Evolutionary conservation across 2,888 invertebrate species (phyloP).

Genomic region (Ecliptopera silaceata): DNA sequence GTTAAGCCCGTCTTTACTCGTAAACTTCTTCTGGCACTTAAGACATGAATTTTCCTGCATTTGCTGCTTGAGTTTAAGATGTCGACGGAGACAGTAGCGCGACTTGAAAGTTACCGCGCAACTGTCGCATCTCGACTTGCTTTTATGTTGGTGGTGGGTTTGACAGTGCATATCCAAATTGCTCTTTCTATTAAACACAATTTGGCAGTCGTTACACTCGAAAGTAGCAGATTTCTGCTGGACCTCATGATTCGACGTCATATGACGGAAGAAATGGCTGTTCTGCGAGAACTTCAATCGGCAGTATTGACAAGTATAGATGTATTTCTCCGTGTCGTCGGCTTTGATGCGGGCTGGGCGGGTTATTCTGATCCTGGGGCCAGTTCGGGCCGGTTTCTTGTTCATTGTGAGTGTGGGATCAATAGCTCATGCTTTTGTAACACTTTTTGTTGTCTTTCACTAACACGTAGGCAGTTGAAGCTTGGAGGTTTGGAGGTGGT

Average conservation of each 20-base stretch:
- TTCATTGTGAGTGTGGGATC: slow-evolving; percentile 59
- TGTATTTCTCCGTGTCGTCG: slow-evolving; percentile 59
- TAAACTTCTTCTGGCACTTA: slow-evolving; percentile 73
- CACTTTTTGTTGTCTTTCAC: slow-evolving; percentile 31
- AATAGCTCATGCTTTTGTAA: slow-evolving; percentile 26
- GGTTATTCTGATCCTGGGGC: slow-evolving; percentile 71
- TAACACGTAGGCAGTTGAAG: slow-evolving; percentile 49
- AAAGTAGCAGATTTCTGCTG: slow-evolving; percentile 68
- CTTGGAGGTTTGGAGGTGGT: not conserved
- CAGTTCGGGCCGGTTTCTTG: slow-evolving; percentile 66
- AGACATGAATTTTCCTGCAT: slow-evolving; percentile 68
- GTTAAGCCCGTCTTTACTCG: slow-evolving; percentile 57
- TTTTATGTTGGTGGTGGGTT: slow-evolving; percentile 64
- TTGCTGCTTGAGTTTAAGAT: slow-evolving; percentile 67
- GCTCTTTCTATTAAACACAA: slow-evolving; percentile 66
- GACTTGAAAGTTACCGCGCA: slow-evolving; percentile 76
- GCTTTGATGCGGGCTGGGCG: slow-evolving; percentile 56
- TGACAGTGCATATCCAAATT: slow-evolving; percentile 68
- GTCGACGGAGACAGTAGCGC: slow-evolving; percentile 68
- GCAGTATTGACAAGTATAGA: slow-evolving; percentile 74
- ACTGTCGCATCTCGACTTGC: slow-evolving; percentile 69
- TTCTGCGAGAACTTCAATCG: slow-evolving; percentile 72
- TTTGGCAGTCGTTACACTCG: slow-evolving; percentile 71
- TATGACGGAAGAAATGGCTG: slow-evolving; percentile 74
- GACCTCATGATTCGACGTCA: slow-evolving; percentile 70